Percentiles rank a stretch among this genome's conserved stretches.
Evolutionary conservation across 35 echinoderm and acorn worm species (phyloP).

Genomic region (Eucidaris tribuloides): DNA sequence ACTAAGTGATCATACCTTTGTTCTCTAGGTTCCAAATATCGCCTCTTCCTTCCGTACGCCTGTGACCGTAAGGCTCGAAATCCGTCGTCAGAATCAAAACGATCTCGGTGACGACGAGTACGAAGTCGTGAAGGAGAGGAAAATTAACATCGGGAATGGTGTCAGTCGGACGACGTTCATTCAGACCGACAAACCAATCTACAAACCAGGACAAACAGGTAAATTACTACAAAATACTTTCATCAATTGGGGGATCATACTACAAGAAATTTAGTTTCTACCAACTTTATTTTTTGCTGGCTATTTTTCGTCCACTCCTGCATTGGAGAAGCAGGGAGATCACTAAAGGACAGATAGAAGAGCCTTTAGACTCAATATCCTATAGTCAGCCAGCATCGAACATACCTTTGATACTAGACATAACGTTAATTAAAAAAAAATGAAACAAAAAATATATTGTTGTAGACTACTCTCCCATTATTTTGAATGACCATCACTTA

Average conservation of each 20-base stretch:
- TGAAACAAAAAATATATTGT: no score
- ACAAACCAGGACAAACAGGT: conserved; percentile 85
- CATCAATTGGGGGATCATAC: not conserved
- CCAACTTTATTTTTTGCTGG: not conserved
- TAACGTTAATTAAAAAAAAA: no score
- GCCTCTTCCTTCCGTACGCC: not conserved
- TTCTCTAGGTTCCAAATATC: not conserved
- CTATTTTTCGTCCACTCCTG: not conserved
- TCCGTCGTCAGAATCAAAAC: not conserved
- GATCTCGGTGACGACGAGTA: not conserved
- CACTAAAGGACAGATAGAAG: not conserved
- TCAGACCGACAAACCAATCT: conserved; percentile 85
- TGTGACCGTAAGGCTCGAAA: not conserved
- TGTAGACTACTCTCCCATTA: no score
- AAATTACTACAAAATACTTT: not conserved
- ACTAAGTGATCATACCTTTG: not conserved
- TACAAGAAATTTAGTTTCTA: not conserved
- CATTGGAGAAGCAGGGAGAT: not conserved
- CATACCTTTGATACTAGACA: no score
- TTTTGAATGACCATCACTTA: no score
- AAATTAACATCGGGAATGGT: not conserved
- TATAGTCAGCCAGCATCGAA: no score
- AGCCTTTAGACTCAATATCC: not conserved
- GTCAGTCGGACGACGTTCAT: conserved; percentile 50
- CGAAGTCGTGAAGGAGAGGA: not conserved